Base-by-base conservation (phyloP, 1,140 invertebrate species). In the Lordiphosa collinella region DNA sequence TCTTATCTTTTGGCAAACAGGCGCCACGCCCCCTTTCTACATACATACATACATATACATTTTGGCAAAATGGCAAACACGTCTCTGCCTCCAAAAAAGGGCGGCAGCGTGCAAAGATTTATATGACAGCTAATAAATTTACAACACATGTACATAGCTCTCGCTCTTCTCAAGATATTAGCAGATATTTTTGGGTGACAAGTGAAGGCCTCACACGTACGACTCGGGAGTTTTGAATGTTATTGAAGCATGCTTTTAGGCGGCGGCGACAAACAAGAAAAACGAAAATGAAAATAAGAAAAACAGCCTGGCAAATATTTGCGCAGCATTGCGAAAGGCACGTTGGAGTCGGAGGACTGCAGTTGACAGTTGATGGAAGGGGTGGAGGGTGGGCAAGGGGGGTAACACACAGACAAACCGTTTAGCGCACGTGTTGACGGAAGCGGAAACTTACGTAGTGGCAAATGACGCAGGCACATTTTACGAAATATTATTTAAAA, bases 121-220 rank as follows among this genome's bases (percentile, higher is more conserved):
- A 85, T 85, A 78, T 85, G 79, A 85, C 79, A 85, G 78, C 79
- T 85, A 84, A 85, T 85, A 85, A 85, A 85, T 85, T 85, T 78
- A 65, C 74, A 79, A 74, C 78, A 85, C 73, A 84, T 79, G 74
- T 73, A 79, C 25, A 29, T 29, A 8, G 25, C 25, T 29, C 25
- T 29, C 25, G 6, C 25, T 29, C 25, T 29, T 29, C 25, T 56
- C 54, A 76, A 79, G 67, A 78, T 78, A 78, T 78, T 78, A 78
- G 73, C 54, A 78, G 63, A 78, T 78, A 67, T 72, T 78, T 76
- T 61, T 50, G 35, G 53, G 67, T 67, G 67, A 71, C 73, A 71
- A 29, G 46, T 54, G 57, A 40, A 43, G 36, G 57, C 36, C 58
- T 38, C 43, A 51, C 74, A 68, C 74, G 58, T 72, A 37, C 59